Evolutionary conservation across 2,113 vertebrate species (phyloP).

Genomic region (Misgurnus anguillicaudatus): DNA sequence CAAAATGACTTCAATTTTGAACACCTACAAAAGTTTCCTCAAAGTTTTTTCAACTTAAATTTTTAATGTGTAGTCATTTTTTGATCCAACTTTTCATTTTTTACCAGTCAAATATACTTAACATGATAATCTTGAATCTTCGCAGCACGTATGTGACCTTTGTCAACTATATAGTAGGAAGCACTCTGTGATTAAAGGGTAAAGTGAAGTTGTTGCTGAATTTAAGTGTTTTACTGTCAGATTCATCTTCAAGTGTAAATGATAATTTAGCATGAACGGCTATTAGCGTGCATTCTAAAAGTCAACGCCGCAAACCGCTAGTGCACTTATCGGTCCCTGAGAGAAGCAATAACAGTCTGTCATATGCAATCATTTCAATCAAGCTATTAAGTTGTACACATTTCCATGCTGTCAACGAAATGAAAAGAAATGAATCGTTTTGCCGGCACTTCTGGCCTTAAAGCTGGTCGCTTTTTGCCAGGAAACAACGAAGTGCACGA

Average conservation of each 20-base stretch:
- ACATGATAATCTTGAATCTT: no score
- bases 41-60: no score
- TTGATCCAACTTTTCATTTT: no score
- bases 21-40: no score
- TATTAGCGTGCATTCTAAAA: not conserved
- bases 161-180: not conserved
- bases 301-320: slow-evolving; percentile 3
- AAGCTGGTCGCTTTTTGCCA: slow-evolving; percentile 8
- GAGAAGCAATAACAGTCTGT: slow-evolving; percentile 46
- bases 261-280: slow-evolving; percentile 37
- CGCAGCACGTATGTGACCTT: not conserved
- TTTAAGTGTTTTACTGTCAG: slow-evolving; percentile 22
- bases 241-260: slow-evolving; percentile 28
- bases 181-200: not conserved
- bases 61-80: no score
- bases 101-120: no score
- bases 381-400: slow-evolving; percentile 24
- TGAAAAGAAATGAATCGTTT: not conserved
- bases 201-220: not conserved
- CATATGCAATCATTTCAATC: slow-evolving; percentile 41
- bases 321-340: slow-evolving; percentile 25
- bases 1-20: no score
- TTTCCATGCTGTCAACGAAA: slow-evolving; percentile 2
- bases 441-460: slow-evolving; percentile 8
- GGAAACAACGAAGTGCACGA: slow-evolving; percentile 24